Base-by-base conservation (phyloP, 2,797 vertebrate genomes). In the Novumbra hubbsi region DNA sequence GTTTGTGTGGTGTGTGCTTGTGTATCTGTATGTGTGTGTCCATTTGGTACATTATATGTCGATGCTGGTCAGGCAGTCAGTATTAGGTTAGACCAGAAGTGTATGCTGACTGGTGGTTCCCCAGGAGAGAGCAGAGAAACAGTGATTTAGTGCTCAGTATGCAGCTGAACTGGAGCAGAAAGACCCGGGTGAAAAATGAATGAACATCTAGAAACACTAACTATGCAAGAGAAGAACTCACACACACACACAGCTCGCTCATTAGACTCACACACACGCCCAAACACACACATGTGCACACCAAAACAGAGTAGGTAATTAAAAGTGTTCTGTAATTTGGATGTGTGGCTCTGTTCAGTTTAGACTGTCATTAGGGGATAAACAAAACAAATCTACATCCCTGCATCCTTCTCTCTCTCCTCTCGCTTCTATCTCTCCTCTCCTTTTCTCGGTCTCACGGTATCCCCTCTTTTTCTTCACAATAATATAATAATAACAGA, bases 361-460 rank as follows among this genome's bases (percentile, higher is more conserved):
- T 24, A 60, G 55, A 21, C 1, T 60, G n/a, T 84, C 79, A 82
- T 83, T 82, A 74, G n/a, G 70, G 71, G 69, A 74, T 68, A 74
- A 82, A 82, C 72, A 52, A 80, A 84, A 83, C 83, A 76, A 79
- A 78, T 75, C 45, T 32, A 12, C 63, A 9, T 16, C 30, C n/a
- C 34, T 28, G 12, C 12, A 11, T 41, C 2, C 62, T 19, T 17
- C 27, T 76, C 49, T 52, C 45, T 65, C 24, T 32, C 21, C 11
- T 68, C 65, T 38, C 34, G 11, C 15, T 50, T 38, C 34, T 7
- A 4, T 38, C 27, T 27, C 38, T 19, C 66, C 34, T 45, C 34
- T n/a, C n/a, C 4, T 30, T 34, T 2, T 14, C 63, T 32, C 28
- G 15, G 24, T 34, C 63, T 30, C 28, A 15, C 41, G 1, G 41